Evolutionary conservation across 2,113 vertebrate genomes (phyloP).

Genomic region (Mesoclemmys tuberculata): DNA sequence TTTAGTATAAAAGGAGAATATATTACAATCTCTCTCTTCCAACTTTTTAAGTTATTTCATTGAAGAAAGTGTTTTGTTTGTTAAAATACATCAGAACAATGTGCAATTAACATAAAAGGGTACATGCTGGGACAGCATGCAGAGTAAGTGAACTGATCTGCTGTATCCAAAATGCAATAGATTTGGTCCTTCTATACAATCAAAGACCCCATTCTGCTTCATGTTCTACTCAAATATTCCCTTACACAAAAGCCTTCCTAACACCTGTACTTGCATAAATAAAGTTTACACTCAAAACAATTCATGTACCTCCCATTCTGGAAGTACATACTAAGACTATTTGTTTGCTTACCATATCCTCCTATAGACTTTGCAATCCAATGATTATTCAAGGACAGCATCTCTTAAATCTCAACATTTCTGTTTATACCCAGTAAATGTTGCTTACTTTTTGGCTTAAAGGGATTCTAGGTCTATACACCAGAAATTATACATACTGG

Average conservation of each 20-base stretch:
- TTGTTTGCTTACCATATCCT: background rate
- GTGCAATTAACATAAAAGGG: background rate
- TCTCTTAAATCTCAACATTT: background rate
- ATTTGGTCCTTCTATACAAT: background rate
- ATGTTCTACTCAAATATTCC: constrained; percentile 20
- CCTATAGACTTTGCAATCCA: background rate
- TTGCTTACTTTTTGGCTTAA: background rate
- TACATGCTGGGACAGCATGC: background rate
- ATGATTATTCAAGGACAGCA: background rate
- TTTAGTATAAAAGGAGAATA: background rate
- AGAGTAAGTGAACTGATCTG: background rate
- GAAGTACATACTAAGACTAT: background rate
- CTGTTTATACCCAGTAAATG: background rate
- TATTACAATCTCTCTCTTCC: background rate
- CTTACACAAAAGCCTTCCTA: background rate
- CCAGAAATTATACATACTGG: accelerated
- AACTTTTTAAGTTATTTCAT: background rate
- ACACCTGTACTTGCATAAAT: background rate
- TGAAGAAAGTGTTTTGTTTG: background rate
- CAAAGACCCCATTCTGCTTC: constrained; percentile 18
- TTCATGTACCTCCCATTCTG: background rate
- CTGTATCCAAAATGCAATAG: background rate
- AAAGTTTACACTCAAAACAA: constrained; percentile 20
- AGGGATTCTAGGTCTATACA: background rate
- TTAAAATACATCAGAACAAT: background rate